phyloP scores from a whole-genome alignment of 2,113 vertebrate genomes.

The Oreochromis spilurus region DNA sequence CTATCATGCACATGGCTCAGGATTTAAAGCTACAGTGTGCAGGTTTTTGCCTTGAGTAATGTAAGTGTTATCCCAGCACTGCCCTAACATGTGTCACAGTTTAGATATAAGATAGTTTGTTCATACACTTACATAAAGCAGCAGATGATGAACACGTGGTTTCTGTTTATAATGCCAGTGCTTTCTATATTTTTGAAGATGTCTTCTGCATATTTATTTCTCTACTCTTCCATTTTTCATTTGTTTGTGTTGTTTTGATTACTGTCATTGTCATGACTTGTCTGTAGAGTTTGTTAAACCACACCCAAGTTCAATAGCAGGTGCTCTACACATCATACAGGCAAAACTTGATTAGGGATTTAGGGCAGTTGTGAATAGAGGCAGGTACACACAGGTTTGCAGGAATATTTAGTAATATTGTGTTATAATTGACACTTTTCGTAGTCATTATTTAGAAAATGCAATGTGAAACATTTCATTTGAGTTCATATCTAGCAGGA shows the following conservation, averaged over 20 bases:
- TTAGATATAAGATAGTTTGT: no score
- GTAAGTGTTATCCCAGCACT: not conserved
- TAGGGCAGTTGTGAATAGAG: not conserved
- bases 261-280: not conserved
- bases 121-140: not conserved
- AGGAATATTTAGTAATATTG: not conserved
- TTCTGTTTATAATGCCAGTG: not conserved
- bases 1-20: not conserved
- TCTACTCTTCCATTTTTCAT: not conserved
- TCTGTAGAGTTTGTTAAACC: not conserved
- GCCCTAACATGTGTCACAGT: not conserved
- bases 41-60: not conserved
- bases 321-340: not conserved
- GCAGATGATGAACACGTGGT: not conserved
- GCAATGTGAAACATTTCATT: not conserved
- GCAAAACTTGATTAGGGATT: not conserved
- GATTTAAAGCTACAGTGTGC: conserved; percentile 1
- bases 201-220: not conserved
- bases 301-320: not conserved
- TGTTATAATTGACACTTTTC: not conserved
- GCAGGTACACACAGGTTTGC: not conserved
- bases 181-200: not conserved
- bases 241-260: not conserved
- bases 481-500: not conserved
- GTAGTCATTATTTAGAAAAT: not conserved